A percentile compares a stretch with the other conserved stretches of the same genome.
Conservation (phyloP, 2,797 vertebrate genomes). For the Intellagama lesueurii region DNA sequence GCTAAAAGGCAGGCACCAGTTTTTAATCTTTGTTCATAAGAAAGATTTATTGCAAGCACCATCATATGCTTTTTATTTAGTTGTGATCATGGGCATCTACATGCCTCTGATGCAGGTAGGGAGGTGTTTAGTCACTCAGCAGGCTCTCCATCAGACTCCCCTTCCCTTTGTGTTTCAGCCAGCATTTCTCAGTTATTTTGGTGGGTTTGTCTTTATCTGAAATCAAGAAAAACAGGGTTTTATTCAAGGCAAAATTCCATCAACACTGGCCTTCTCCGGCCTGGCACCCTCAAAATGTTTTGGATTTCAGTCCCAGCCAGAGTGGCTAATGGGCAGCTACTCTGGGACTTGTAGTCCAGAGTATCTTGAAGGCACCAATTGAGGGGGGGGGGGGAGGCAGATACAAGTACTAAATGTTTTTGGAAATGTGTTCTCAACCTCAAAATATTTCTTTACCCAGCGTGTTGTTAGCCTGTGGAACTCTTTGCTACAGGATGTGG, state of each 20-base stretch:
- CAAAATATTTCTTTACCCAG: no score
- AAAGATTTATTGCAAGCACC: not conserved
- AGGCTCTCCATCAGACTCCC: not conserved
- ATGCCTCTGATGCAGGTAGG: conserved; percentile 7
- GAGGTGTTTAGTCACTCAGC: conserved; percentile 1
- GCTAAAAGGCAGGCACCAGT: not conserved
- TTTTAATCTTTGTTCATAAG: not conserved
- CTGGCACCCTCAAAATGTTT: not conserved
- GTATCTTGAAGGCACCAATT: not conserved
- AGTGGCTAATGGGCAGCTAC: not conserved
- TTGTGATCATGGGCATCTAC: no score
- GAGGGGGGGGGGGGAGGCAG: not conserved
- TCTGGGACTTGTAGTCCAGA: not conserved
- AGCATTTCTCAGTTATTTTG: not conserved
- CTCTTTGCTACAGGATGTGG: no score
- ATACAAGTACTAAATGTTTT: not conserved
- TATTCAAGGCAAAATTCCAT: conserved; percentile 11
- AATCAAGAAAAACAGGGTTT: conserved; percentile 34
- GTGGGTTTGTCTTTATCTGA: not conserved
- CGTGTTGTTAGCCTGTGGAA: no score
- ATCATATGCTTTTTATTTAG: conserved; percentile 10
- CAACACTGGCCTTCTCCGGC: not conserved
- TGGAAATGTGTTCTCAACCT: not conserved
- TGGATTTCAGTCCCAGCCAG: not conserved
- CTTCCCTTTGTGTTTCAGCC: conserved; percentile 9